Evolutionary conservation across 2,113 vertebrate genomes (phyloP).

Genomic region (Pseudonaja textilis): DNA sequence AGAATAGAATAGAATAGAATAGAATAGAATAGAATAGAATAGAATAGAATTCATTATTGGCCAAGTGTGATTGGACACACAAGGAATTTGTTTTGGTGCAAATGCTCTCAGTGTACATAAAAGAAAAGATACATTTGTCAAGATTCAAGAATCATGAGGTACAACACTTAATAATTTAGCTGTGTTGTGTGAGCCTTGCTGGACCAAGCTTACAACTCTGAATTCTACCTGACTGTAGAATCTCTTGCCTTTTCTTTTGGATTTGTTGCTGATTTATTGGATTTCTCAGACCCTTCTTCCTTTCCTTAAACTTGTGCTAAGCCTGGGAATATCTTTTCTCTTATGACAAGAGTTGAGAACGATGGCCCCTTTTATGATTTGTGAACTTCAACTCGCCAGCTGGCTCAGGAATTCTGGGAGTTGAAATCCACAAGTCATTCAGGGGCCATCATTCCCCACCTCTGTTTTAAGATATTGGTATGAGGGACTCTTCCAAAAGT

Average conservation of each 20-base stretch:
- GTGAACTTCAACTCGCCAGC: not conserved
- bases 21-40: too few relatives aligned
- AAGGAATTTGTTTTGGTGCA: too few relatives aligned
- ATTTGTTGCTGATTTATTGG: not conserved
- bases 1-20: too few relatives aligned
- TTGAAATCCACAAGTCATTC: too few relatives aligned
- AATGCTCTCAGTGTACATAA: too few relatives aligned
- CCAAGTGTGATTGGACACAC: too few relatives aligned
- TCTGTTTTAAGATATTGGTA: not conserved
- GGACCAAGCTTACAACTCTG: not conserved
- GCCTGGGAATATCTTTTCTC: not conserved
- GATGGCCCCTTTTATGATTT: not conserved
- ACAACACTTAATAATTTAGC: not conserved
- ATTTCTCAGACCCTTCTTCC: not conserved
- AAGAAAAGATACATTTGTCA: too few relatives aligned
- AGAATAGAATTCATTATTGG: too few relatives aligned
- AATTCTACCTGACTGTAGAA: not conserved
- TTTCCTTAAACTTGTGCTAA: not conserved
- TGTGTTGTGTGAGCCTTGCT: not conserved
- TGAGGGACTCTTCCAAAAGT: not conserved
- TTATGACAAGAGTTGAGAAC: not conserved
- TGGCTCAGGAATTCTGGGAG: too few relatives aligned
- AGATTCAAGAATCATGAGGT: too few relatives aligned
- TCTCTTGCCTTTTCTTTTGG: not conserved
- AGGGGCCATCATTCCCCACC: too few relatives aligned